Evolutionary conservation across 2,888 invertebrate genomes (phyloP), one percentile per base, ranked within the genome.

Genomic region (Platypus cylindrus): DNA sequence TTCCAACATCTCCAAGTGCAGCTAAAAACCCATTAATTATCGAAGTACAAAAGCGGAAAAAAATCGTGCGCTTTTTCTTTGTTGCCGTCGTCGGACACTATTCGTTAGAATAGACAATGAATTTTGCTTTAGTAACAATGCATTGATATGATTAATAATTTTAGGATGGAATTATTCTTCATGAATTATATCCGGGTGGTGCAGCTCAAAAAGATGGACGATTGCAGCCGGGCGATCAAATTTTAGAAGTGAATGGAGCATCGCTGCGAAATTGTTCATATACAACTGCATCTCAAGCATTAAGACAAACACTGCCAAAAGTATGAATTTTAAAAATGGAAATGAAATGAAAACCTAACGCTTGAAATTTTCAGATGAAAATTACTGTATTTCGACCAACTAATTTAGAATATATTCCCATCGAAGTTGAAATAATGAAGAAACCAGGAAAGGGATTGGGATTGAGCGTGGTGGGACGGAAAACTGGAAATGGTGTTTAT

Each of bases 151-250:
- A n/a, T n/a, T 9, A 20, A 7, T 9, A 34, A 28, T 46, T 61
- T 1, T 60, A 93, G 90, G 85, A 85, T 42, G 84, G 86, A 26
- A 85, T 91, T 39, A 78, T 94, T 43, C 75, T 97, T 45, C 78
- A 94, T 48, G 95, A 97, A 59, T 77, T 98, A 13, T 93, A 89
- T 59, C 78, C 85, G 5, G 85, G 84, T 49, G 94, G 95, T 1
- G 85, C 81, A 2, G 81, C 90, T 8, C 86, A 82, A 1, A 82
- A 83, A 53, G 97, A 98, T 58, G 87, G 87, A 1, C 72, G 97
- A 29, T 65, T 98, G 25, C 74, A 78, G 60, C 77, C 86, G 1
- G 95, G 91, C 12, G 98, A 98, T 65, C 91, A 93, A 65, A 81
- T 98, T 50, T 60, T 91, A 27, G 91, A 91, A 53, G 83, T 93